phyloP scores from a whole-genome alignment of 1,140 invertebrate species.

The Drosophila tropicalis region DNA sequence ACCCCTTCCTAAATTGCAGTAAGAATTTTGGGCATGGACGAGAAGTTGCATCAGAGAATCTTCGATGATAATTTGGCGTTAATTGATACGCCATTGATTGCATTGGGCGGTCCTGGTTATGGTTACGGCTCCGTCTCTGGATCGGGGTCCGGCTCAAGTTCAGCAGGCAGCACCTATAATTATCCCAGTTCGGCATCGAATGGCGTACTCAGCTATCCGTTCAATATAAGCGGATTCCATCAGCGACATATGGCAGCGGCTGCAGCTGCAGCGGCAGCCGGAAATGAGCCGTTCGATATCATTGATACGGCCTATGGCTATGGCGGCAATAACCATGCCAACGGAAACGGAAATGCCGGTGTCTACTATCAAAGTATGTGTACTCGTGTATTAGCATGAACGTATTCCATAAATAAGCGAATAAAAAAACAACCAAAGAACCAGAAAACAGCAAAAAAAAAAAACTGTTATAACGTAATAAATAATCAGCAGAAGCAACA shows the following conservation, averaged over 20 bases:
- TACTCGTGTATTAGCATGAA: conserved; percentile 75
- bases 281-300: conserved; percentile 78
- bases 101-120: conserved; percentile 47
- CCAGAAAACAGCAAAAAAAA: conserved; percentile 14
- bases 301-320: conserved; percentile 78
- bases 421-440: conserved; percentile 31
- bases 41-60: conserved; percentile 83
- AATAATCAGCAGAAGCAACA: conserved; percentile 39
- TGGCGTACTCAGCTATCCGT: conserved; percentile 81
- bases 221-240: conserved; percentile 82
- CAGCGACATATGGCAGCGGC: conserved; percentile 75
- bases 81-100: conserved; percentile 82
- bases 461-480: background rate
- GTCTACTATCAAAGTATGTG: conserved; percentile 82
- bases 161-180: conserved; percentile 67
- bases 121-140: conserved; percentile 26
- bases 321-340: conserved; percentile 60
- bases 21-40: conserved; percentile 83
- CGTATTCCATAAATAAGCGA: conserved; percentile 70
- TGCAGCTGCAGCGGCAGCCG: conserved; percentile 57
- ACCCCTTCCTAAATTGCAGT: conserved; percentile 77
- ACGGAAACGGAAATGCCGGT: conserved; percentile 75
- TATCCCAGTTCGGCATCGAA: conserved; percentile 74
- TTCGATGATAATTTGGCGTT: conserved; percentile 83
- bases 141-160: conserved; percentile 34